Evolutionary conservation across 2,113 vertebrate genomes (phyloP).

Genomic region (Sula dactylatra): DNA sequence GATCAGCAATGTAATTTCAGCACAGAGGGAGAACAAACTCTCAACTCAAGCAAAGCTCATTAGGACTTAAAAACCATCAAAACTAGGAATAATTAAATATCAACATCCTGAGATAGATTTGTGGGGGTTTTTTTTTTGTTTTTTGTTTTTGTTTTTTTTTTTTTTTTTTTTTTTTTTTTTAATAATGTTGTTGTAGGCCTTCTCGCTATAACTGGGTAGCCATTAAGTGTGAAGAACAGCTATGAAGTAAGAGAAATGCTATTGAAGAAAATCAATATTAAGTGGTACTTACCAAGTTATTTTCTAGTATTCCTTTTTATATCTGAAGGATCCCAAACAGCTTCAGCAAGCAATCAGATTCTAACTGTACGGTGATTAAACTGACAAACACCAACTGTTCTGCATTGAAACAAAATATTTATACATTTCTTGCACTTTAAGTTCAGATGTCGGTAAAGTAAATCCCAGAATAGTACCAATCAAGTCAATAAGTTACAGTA

Average conservation of each 20-base stretch:
- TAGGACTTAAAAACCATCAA: neutral
- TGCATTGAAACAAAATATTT: neutral
- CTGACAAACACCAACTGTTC: neutral
- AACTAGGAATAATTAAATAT: neutral
- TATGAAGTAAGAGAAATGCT: neutral
- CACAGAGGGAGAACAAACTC: neutral
- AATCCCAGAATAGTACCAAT: neutral
- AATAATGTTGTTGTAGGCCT: neutral
- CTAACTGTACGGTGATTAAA: neutral
- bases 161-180: neutral
- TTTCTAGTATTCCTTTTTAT: neutral
- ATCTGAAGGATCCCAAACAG: neutral
- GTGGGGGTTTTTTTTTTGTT: neutral
- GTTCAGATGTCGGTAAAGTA: neutral
- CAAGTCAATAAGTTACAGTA: neutral
- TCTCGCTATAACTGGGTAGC: neutral
- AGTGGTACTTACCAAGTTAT: neutral
- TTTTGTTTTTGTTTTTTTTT: neutral
- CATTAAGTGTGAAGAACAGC: neutral
- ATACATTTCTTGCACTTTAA: neutral
- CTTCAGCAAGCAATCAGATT: neutral
- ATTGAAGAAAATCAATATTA: neutral
- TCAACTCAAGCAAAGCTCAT: neutral
- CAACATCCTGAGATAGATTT: neutral
- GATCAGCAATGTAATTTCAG: neutral